Evolutionary conservation across 2,888 invertebrate genomes (phyloP), one percentile per base, ranked within the genome.

Genomic region (Rhimphoctona megacephalus): DNA sequence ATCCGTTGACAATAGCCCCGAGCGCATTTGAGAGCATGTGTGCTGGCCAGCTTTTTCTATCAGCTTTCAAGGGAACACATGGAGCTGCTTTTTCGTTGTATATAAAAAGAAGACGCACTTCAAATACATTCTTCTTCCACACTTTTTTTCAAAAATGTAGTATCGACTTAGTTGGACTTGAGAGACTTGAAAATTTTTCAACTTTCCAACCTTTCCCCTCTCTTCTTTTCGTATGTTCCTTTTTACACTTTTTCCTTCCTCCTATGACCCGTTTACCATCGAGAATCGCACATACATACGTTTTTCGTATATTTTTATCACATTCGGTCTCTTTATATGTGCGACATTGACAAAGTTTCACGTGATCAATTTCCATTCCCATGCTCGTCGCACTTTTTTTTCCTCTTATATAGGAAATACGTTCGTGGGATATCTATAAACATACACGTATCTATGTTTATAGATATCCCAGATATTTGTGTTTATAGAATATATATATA

Each of bases 1-100:
- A 87, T 85, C 85, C 86, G 84, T 82, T 84, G 86, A 73, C 86
- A 87, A 82, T 82, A 70, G 81, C 81, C 46, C n/a, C 11, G 67
- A 76, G 76, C 69, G 33, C 77, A 61, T 61, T 39, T 36, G 76
- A 82, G 77, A 85, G 79, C 64, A 72, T 30, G 30, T 61, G 30
- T 83, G 57, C 61, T 36, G 30, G 39, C 19, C 80, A 36, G 72
- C 77, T 78, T 49, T 79, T 70, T 70, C 69, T 81, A 64, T 76
- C 82, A 86, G 84, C 84, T 87, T 85, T 77, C 49, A 77, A 82
- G 81, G 54, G 49, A 79, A 43, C 36, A 52, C 61, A 46, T 25
- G 54, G 25, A 81, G 81, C 33, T 81, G 69, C 82, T 82, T 76
- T 69, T 61, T 82, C 76, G 69, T 69, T 57, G 46, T 49, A 61